A percentile compares a stretch with the other conserved stretches of the same genome.
Conservation (phyloP, 2,888 invertebrate genomes). For the Parnassius mnemosyne region DNA sequence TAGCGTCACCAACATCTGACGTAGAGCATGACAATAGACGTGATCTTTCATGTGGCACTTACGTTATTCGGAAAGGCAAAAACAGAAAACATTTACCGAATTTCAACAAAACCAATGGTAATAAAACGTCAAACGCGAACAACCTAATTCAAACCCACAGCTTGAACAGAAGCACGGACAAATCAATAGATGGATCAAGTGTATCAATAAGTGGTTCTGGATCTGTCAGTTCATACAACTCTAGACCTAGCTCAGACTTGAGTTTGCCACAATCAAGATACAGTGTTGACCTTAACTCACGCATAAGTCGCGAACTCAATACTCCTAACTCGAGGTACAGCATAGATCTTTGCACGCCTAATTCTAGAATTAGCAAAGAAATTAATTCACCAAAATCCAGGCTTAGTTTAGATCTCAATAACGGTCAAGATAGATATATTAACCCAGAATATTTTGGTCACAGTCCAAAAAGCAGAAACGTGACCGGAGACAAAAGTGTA, state of each 20-base stretch:
- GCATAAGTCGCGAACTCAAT: slow-evolving; percentile 79
- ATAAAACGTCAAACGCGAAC: slow-evolving; percentile 58
- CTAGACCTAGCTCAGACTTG: slow-evolving; percentile 82
- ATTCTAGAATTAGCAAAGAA: slow-evolving; percentile 79
- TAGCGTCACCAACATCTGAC: slow-evolving; percentile 86
- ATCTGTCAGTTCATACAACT: slow-evolving; percentile 81
- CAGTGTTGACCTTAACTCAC: slow-evolving; percentile 78
- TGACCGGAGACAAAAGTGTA: slow-evolving; percentile 55
- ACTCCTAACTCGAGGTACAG: slow-evolving; percentile 85
- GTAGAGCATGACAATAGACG: slow-evolving; percentile 62
- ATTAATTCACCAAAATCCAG: slow-evolving; percentile 82
- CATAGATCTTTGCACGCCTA: slow-evolving; percentile 83
- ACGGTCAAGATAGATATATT: slow-evolving; percentile 71
- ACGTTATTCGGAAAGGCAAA: slow-evolving; percentile 88
- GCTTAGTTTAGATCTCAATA: slow-evolving; percentile 82
- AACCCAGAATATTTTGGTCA: slow-evolving; percentile 70
- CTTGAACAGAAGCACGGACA: slow-evolving; percentile 71
- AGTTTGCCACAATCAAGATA: slow-evolving; percentile 81
- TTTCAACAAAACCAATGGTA: slow-evolving; percentile 75
- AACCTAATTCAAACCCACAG: slow-evolving; percentile 70
- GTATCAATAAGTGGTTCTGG: slow-evolving; percentile 76
- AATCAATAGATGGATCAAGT: slow-evolving; percentile 74
- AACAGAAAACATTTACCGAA: slow-evolving; percentile 84
- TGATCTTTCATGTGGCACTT: slow-evolving; percentile 84
- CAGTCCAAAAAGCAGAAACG: slow-evolving; percentile 73